Conservation (phyloP, 2,888 invertebrate species). For the Leucoptera coffeella region DNA sequence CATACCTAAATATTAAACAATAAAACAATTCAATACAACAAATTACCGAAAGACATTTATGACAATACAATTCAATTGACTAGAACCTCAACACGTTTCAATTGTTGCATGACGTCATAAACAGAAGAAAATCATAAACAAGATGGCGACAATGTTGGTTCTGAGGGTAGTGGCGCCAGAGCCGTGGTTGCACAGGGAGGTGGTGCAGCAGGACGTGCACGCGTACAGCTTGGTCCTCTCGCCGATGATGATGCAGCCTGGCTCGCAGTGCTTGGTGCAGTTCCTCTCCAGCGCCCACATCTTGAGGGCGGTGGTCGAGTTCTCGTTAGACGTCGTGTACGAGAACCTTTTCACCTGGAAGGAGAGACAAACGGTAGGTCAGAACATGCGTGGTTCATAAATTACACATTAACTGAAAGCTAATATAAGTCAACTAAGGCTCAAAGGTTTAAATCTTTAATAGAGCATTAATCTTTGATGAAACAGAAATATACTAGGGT, state of each 20-base stretch:
- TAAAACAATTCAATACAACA: no score
- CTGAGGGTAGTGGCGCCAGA: slow-evolving; percentile 27
- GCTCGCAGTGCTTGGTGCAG: slow-evolving; percentile 77
- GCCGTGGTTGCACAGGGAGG: slow-evolving; percentile 72
- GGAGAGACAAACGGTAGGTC: slow-evolving; percentile 1
- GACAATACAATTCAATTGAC: no score
- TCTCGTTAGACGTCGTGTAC: slow-evolving; percentile 77
- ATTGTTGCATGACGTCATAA: not conserved
- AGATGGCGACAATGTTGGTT: not conserved
- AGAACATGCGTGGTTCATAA: no score
- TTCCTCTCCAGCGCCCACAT: slow-evolving; percentile 82
- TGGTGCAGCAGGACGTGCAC: slow-evolving; percentile 80
- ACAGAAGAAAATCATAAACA: not conserved
- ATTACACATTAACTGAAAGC: no score
- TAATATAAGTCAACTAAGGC: no score
- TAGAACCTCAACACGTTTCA: no score
- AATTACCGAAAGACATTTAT: no score
- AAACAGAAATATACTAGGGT: no score
- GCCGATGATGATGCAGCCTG: slow-evolving; percentile 84
- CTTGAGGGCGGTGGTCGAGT: slow-evolving; percentile 61
- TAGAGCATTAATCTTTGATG: no score
- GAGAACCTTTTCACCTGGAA: slow-evolving; percentile 74
- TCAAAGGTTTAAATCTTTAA: no score
- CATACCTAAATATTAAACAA: no score
- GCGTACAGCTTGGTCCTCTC: slow-evolving; percentile 84